These are phyloP conservation scores for Chlorops oryzae DNA, from an alignment of 1,140 invertebrate species.

Conservation along the genomic window DNA sequence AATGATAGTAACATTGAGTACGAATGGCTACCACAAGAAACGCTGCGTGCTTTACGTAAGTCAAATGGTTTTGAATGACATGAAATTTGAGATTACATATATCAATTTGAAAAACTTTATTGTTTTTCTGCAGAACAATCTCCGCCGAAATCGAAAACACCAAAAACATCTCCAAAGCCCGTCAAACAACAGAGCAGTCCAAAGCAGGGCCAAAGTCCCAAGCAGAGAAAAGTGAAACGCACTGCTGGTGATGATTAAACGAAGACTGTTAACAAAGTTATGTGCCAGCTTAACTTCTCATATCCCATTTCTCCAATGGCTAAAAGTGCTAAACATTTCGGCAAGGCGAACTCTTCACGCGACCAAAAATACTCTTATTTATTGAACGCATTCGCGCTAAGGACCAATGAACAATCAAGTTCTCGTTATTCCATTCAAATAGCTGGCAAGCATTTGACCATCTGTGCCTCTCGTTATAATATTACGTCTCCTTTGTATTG, in stretches of 20 bases:
- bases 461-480: too few relatives aligned
- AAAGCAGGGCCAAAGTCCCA: conserved; percentile 60
- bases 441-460: too few relatives aligned
- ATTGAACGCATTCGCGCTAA: too few relatives aligned
- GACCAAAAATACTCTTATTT: too few relatives aligned
- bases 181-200: conserved; percentile 44
- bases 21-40: conserved; percentile 94
- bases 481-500: too few relatives aligned
- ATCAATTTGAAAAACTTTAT: conserved; percentile 11
- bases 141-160: conserved; percentile 44
- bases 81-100: conserved; percentile 1
- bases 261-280: too few relatives aligned
- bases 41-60: conserved; percentile 76
- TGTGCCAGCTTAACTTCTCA: too few relatives aligned
- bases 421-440: too few relatives aligned
- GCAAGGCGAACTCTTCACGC: too few relatives aligned
- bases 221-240: conserved; percentile 65
- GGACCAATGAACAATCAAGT: too few relatives aligned
- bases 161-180: conserved; percentile 50
- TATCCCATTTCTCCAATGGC: too few relatives aligned
- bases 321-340: too few relatives aligned
- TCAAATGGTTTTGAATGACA: conserved; percentile 26
- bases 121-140: conserved; percentile 56
- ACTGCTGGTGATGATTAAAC: conserved; percentile 60
- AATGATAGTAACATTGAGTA: conserved; percentile 93